Evolutionary conservation across 1,140 invertebrate species (phyloP).

Genomic region (Parasteatoda tepidariorum): DNA sequence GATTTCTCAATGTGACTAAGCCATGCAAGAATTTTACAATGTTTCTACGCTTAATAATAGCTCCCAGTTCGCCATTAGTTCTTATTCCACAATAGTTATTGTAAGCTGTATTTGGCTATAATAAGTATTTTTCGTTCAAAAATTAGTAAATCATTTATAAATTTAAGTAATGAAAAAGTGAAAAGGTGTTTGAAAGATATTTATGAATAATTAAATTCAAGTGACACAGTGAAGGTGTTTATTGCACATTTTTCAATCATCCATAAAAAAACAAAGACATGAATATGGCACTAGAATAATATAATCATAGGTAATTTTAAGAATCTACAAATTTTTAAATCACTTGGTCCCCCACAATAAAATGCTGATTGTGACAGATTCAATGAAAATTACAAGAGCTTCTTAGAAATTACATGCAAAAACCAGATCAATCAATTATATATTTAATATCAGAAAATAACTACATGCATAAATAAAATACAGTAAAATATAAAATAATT

Average conservation of each 20-base stretch:
- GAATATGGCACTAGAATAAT: conserved; percentile 34
- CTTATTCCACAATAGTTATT: too few relatives aligned
- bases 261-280: conserved; percentile 23
- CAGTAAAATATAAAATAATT: background rate
- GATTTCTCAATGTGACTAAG: too few relatives aligned
- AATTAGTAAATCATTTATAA: too few relatives aligned
- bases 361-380: background rate
- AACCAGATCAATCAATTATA: background rate
- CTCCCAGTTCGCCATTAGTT: too few relatives aligned
- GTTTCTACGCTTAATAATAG: too few relatives aligned
- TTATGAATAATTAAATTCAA: background rate
- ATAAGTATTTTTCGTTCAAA: too few relatives aligned
- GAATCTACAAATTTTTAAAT: background rate
- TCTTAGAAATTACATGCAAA: background rate
- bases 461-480: background rate
- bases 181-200: background rate
- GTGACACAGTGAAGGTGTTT: background rate
- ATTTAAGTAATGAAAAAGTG: background rate
- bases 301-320: background rate
- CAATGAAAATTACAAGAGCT: background rate
- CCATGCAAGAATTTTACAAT: too few relatives aligned
- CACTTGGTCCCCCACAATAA: conserved; percentile 37
- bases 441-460: background rate
- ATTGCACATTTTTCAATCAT: conserved; percentile 42
- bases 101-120: too few relatives aligned